These are phyloP conservation scores for Ceyx cyanopectus DNA, from an alignment of 2,113 vertebrate species.

Conservation along the genomic window DNA sequence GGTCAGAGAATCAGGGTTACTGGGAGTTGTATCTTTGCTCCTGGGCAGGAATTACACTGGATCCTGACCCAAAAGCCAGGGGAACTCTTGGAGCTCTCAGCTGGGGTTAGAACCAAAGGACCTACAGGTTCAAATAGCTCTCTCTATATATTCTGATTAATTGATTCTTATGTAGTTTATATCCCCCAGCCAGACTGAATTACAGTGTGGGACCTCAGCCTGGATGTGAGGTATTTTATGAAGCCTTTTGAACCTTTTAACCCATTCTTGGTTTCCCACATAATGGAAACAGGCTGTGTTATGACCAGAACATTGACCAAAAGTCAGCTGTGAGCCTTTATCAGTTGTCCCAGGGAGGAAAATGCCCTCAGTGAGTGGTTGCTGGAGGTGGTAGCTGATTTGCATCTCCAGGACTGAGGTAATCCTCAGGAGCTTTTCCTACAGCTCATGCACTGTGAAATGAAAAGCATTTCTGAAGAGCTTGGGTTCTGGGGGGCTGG, in stretches of 20 bases:
- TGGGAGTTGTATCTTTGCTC: not conserved
- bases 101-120: not conserved
- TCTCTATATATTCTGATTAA: not conserved
- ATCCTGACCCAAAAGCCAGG: not conserved
- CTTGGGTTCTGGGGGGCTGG: not conserved
- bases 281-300: not conserved
- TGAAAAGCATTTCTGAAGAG: not conserved
- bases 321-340: not conserved
- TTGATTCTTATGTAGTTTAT: not conserved
- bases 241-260: not conserved
- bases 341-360: not conserved
- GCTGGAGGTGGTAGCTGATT: not conserved
- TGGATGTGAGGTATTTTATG: not conserved
- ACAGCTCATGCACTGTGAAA: not conserved
- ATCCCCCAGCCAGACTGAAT: not conserved
- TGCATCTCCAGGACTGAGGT: slow-evolving; percentile 10
- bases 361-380: not conserved
- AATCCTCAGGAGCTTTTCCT: not conserved
- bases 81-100: not conserved
- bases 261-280: not conserved
- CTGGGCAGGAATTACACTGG: not conserved
- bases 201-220: not conserved
- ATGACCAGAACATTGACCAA: not conserved
- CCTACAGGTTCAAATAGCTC: not conserved
- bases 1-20: not conserved